Conservation (phyloP, 2,797 vertebrate genomes). For the Sebastes matsubarae region DNA sequence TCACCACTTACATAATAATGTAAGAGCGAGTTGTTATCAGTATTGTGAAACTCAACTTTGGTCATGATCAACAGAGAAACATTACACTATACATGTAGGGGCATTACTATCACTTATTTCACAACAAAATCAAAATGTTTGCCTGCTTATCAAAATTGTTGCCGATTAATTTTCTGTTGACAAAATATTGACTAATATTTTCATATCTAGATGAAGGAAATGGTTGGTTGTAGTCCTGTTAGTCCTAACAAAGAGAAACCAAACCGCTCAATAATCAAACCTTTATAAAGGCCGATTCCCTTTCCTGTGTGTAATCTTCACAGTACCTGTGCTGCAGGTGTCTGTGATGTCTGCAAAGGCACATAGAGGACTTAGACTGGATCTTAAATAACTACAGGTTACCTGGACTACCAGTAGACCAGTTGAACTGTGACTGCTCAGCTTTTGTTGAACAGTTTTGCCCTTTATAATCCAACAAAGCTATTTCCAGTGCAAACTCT, state of each 20-base stretch:
- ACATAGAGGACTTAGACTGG: neutral
- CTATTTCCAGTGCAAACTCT: neutral
- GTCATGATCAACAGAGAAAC: neutral
- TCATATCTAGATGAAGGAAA: neutral
- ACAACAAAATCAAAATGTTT: neutral
- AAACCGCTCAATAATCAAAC: neutral
- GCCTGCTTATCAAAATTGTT: neutral
- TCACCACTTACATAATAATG: neutral
- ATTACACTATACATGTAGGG: neutral
- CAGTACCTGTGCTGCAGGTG: conserved; percentile 7
- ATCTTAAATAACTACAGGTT: neutral
- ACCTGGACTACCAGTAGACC: neutral
- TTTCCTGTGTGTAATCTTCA: neutral
- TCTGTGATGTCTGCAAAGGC: neutral
- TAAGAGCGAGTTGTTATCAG: neutral
- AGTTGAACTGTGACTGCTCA: neutral
- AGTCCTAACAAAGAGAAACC: neutral
- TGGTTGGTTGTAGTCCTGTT: neutral
- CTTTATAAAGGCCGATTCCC: too few relatives aligned
- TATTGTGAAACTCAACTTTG: conserved; percentile 8
- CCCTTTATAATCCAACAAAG: neutral
- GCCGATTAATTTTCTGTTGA: neutral
- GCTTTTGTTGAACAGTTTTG: neutral
- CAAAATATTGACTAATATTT: neutral
- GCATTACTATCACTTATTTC: too few relatives aligned